These are phyloP conservation scores for Rhinolophus ferrumequinum DNA, from an alignment of 2,113 vertebrate species.

Conservation along the genomic window DNA sequence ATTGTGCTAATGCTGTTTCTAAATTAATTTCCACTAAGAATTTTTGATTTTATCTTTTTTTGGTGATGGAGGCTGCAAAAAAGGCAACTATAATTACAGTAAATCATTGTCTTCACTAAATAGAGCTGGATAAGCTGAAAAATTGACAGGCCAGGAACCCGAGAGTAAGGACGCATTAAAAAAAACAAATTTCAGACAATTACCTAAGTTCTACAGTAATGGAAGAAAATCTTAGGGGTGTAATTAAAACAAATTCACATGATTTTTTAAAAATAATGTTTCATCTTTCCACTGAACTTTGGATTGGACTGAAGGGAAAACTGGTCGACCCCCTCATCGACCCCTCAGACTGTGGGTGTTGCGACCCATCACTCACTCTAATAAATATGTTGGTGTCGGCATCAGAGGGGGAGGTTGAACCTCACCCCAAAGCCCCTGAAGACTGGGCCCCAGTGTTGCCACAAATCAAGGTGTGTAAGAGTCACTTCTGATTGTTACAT, in stretches of 20 bases:
- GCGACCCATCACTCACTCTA: not conserved
- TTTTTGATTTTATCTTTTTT: conserved; percentile 8
- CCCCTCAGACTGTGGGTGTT: not conserved
- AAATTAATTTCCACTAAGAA: conserved; percentile 50
- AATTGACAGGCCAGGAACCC: not conserved
- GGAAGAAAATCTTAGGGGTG: not conserved
- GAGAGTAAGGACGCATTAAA: not conserved
- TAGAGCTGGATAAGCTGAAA: not conserved
- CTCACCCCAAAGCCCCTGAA: not conserved
- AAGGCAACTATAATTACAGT: not conserved
- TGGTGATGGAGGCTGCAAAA: not conserved
- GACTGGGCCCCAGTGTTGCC: accelerated
- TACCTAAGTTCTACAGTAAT: not conserved
- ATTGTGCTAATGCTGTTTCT: conserved; percentile 13
- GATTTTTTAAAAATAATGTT: not conserved
- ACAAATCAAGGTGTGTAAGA: not conserved
- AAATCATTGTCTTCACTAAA: not conserved
- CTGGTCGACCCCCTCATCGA: not conserved
- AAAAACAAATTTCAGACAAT: not conserved
- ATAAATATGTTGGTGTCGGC: not conserved
- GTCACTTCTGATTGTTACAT: not conserved
- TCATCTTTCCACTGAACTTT: not conserved
- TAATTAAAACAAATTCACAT: not conserved
- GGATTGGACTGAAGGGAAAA: not conserved
- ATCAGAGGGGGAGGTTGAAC: not conserved